Evolutionary conservation across 1,140 invertebrate genomes (phyloP).

Genomic region (Heliconius himera): DNA sequence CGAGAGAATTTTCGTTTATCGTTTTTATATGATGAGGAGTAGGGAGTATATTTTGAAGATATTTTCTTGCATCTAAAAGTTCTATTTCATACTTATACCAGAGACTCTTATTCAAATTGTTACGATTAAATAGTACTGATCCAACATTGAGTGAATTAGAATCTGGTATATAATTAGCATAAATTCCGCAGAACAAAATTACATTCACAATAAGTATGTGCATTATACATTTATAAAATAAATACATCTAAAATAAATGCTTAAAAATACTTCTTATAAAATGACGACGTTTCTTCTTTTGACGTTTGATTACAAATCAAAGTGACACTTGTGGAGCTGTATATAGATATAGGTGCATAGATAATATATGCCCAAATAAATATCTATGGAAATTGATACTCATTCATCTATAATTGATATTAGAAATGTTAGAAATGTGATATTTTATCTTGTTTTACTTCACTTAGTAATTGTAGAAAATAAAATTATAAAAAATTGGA

Average conservation of each 20-base stretch:
- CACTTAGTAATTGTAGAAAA: neutral
- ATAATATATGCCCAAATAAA: neutral
- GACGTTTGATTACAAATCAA: neutral
- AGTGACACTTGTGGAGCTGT: neutral
- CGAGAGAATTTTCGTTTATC: slow-evolving; percentile 54
- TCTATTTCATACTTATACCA: slow-evolving; percentile 52
- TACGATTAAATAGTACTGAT: slow-evolving; percentile 55
- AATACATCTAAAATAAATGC: slow-evolving; percentile 45
- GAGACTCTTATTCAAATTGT: slow-evolving; percentile 44
- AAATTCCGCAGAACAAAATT: slow-evolving; percentile 35
- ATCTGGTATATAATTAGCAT: slow-evolving; percentile 20
- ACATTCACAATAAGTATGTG: slow-evolving; percentile 41
- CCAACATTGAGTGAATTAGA: slow-evolving; percentile 53
- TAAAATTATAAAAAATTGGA: too few species aligned
- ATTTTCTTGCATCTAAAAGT: slow-evolving; percentile 53
- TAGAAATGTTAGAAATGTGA: too few species aligned
- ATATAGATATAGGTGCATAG: neutral
- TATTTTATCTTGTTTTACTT: too few species aligned
- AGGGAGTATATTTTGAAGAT: slow-evolving; percentile 61
- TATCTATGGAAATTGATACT: too few species aligned
- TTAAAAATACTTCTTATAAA: slow-evolving; percentile 10
- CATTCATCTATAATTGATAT: neutral
- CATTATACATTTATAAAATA: slow-evolving; percentile 62
- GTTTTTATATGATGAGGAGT: slow-evolving; percentile 40
- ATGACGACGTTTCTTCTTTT: neutral